A percentile compares a stretch with the other conserved stretches of the same genome.
phyloP scores from a whole-genome alignment of 2,113 vertebrate species.

The Balaenoptera acutorostrata region DNA sequence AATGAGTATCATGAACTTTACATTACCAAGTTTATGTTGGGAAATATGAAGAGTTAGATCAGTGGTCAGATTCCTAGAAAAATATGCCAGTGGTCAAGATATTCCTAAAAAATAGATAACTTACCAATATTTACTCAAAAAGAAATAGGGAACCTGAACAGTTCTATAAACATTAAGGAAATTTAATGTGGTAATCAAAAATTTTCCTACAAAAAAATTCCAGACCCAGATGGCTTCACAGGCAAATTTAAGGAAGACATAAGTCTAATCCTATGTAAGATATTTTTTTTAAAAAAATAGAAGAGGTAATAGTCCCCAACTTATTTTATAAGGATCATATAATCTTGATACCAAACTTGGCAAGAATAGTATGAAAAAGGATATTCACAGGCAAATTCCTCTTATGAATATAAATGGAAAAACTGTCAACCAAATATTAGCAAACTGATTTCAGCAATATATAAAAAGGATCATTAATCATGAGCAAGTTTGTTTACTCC shows the following conservation, averaged over 20 bases:
- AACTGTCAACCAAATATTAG: not conserved
- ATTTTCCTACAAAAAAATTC: not conserved
- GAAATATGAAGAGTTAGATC: not conserved
- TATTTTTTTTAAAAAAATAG: not conserved
- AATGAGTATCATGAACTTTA: not conserved
- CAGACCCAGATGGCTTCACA: not conserved
- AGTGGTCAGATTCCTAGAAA: not conserved
- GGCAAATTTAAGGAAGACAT: not conserved
- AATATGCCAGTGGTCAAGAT: not conserved
- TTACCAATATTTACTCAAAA: not conserved
- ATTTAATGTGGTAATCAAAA: not conserved
- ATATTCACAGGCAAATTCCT: not conserved
- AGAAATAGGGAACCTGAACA: not conserved
- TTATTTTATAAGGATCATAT: not conserved
- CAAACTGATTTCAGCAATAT: not conserved
- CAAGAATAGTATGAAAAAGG: not conserved
- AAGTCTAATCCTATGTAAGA: not conserved
- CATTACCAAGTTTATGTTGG: not conserved
- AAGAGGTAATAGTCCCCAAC: not conserved
- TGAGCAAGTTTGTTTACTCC: not conserved
- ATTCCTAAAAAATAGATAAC: not conserved
- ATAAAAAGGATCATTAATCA: not conserved
- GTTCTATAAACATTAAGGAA: not conserved
- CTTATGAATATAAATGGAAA: not conserved
- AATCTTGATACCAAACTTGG: not conserved